A percentile compares a stretch with the other conserved stretches of the same genome.
These are phyloP conservation scores for Bellardia bayeri DNA, from an alignment of 2,888 invertebrate genomes.

Conservation along the genomic window DNA sequence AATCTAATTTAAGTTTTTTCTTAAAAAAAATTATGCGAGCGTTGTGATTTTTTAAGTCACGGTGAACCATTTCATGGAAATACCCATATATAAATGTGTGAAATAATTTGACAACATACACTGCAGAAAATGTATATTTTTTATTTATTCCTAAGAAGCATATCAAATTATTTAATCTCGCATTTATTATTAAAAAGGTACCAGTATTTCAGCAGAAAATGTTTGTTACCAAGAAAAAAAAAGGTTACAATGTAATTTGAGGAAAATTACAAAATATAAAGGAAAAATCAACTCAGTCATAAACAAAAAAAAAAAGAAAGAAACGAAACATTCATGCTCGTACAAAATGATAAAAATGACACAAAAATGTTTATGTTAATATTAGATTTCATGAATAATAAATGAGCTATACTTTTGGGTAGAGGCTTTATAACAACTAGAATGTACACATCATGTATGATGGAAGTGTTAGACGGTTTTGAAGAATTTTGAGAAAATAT, in stretches of 20 bases:
- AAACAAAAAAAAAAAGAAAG: conserved; percentile 13
- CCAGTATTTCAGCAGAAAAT: background rate
- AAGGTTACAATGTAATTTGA: conserved; percentile 62
- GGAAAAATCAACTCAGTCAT: conserved; percentile 3
- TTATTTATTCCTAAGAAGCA: conserved; percentile 38
- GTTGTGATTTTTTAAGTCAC: no score
- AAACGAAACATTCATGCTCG: background rate
- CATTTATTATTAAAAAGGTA: conserved; percentile 73
- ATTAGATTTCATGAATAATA: conserved; percentile 73
- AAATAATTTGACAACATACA: conserved; percentile 1
- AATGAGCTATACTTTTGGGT: conserved; percentile 51
- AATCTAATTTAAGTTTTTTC: no score
- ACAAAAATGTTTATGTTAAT: conserved; percentile 67
- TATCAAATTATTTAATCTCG: conserved; percentile 69
- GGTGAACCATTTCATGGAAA: no score
- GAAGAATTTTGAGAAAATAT: background rate
- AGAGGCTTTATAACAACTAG: background rate
- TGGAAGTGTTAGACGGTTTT: background rate
- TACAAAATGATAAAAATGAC: conserved; percentile 50
- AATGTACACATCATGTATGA: background rate
- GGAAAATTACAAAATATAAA: conserved; percentile 48
- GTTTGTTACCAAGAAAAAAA: conserved; percentile 45
- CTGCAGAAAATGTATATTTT: conserved; percentile 5
- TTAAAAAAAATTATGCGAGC: no score
- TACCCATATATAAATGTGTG: background rate